Percentiles rank a stretch among this genome's conserved stretches.
These are phyloP conservation scores for Axis porcinus DNA, from an alignment of 2,113 vertebrate genomes.

Conservation along the genomic window DNA sequence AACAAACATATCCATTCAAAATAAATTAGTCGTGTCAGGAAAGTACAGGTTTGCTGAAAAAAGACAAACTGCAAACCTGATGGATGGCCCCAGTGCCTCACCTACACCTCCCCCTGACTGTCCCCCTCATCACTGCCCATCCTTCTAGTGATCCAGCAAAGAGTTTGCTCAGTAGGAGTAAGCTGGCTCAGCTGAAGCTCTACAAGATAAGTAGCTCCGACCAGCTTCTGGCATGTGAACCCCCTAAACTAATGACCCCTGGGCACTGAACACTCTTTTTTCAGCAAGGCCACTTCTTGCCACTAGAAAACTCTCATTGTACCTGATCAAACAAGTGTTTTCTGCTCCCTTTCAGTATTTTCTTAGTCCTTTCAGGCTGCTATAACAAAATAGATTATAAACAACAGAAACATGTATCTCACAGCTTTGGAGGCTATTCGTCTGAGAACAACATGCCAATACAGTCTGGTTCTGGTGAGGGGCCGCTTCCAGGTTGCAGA, in stretches of 20 bases:
- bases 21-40: background rate
- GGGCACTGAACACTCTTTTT: background rate
- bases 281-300: background rate
- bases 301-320: background rate
- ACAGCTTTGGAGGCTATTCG: background rate
- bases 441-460: background rate
- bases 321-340: background rate
- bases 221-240: rapidly evolving
- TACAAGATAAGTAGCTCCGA: background rate
- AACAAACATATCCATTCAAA: background rate
- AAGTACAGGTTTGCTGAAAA: background rate
- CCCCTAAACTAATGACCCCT: background rate
- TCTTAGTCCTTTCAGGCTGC: background rate
- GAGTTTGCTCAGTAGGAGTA: background rate
- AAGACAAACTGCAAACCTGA: background rate
- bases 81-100: background rate
- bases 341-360: background rate
- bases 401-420: background rate
- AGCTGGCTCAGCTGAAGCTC: background rate
- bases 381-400: background rate
- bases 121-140: background rate
- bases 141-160: background rate
- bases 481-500: background rate
- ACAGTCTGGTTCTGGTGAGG: background rate
- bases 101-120: rapidly evolving